A percentile compares a stretch with the other conserved stretches of the same genome.
These are phyloP conservation scores for Sinonovacula constricta DNA, from an alignment of 1,140 invertebrate genomes.

Conservation along the genomic window DNA sequence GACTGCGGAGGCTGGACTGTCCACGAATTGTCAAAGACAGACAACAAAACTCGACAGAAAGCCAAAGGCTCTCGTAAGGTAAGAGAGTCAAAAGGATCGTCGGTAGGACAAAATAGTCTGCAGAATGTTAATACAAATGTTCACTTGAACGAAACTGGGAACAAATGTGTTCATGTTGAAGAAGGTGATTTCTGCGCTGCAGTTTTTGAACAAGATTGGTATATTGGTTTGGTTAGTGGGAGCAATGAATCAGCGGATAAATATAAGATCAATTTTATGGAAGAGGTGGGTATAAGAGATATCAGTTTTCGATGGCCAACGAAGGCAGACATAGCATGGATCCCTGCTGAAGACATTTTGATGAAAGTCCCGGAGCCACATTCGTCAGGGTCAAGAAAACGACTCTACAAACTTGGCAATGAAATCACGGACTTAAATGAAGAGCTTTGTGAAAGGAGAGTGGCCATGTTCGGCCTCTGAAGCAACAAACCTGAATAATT, in stretches of 20 bases:
- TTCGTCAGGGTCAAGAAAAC: background rate
- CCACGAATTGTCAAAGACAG: too few relatives aligned
- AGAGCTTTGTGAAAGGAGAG: background rate
- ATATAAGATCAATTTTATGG: conserved; percentile 24
- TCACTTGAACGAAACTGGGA: background rate
- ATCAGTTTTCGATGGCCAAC: conserved; percentile 7
- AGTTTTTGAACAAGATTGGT: conserved; percentile 1
- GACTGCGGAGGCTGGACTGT: too few relatives aligned
- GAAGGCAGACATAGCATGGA: background rate
- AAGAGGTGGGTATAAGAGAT: conserved; percentile 5
- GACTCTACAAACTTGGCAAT: conserved; percentile 6
- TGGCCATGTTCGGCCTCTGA: too few relatives aligned
- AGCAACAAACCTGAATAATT: background rate
- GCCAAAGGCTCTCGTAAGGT: conserved; percentile 15
- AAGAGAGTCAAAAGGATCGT: conserved; percentile 4
- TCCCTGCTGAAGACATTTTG: background rate
- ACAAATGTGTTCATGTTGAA: conserved; percentile 2
- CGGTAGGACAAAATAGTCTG: background rate
- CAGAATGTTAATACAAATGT: conserved; percentile 18
- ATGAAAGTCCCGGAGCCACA: conserved; percentile 8
- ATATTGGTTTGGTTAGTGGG: conserved; percentile 20
- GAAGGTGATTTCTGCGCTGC: background rate
- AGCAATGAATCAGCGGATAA: conserved; percentile 3
- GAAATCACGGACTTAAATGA: conserved; percentile 12
- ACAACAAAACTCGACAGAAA: conserved; percentile 19